Evolutionary conservation across 2,113 vertebrate genomes (phyloP).

Genomic region (Bos indicus): DNA sequence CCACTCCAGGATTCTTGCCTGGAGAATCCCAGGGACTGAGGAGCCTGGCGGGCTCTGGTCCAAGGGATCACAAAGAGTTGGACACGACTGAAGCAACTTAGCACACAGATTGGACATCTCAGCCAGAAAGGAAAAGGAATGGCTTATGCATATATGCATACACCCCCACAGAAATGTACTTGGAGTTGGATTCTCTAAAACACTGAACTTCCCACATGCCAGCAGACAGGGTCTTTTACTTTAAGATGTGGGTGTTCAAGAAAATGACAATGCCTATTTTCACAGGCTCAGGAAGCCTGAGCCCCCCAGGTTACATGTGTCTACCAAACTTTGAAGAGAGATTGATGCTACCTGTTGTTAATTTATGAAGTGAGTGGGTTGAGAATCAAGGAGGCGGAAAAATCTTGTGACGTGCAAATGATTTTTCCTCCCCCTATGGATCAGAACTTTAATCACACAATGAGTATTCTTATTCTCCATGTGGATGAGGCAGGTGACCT

Average conservation of each 20-base stretch:
- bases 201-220: background rate
- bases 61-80: background rate
- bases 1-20: background rate
- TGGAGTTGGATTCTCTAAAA: background rate
- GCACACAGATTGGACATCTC: background rate
- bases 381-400: conserved; percentile 56
- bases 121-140: background rate
- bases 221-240: background rate
- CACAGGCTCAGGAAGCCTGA: background rate
- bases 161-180: background rate
- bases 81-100: background rate
- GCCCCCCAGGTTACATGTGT: background rate
- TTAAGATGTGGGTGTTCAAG: background rate
- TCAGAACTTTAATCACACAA: conserved; percentile 46
- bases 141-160: background rate
- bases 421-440: conserved; percentile 47
- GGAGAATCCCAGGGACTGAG: background rate
- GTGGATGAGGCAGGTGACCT: conserved; percentile 33
- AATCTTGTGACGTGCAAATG: conserved; percentile 51
- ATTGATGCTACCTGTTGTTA: conserved; percentile 65
- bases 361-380: conserved; percentile 62
- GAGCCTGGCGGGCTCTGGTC: background rate
- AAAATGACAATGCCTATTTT: background rate
- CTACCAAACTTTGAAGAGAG: conserved; percentile 16
- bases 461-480: conserved; percentile 44